Conservation (phyloP, 2,888 invertebrate species). For the Eucriotettix oculatus region DNA sequence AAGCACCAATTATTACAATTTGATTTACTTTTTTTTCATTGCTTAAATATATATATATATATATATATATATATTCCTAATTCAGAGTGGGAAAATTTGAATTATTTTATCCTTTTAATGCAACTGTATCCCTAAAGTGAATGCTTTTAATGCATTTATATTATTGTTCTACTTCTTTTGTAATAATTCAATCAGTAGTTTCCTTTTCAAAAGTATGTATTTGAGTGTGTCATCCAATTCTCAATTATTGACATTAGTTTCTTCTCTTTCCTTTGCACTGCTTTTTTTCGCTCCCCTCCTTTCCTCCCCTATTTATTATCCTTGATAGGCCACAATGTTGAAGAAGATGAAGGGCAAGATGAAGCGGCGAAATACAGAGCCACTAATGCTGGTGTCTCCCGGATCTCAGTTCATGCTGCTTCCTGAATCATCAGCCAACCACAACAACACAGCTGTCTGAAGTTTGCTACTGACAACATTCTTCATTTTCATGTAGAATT, state of each 20-base stretch:
- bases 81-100: too few species aligned
- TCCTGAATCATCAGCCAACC: slow-evolving; percentile 10
- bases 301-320: slow-evolving; percentile 28
- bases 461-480: background rate
- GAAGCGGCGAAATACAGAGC: slow-evolving; percentile 89
- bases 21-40: too few species aligned
- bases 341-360: slow-evolving; percentile 96
- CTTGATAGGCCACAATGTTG: slow-evolving; percentile 91
- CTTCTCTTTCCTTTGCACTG: slow-evolving; percentile 18
- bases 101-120: too few species aligned
- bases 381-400: slow-evolving; percentile 45
- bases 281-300: slow-evolving; percentile 17
- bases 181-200: slow-evolving; percentile 7
- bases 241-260: slow-evolving; percentile 10
- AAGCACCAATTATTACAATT: too few species aligned
- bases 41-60: too few species aligned
- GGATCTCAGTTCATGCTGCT: slow-evolving; percentile 23
- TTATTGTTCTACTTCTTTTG: slow-evolving; percentile 1
- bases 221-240: slow-evolving; percentile 9
- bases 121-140: too few species aligned
- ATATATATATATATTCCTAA: too few species aligned
- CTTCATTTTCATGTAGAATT: too few species aligned
- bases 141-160: background rate
- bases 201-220: slow-evolving; percentile 8
- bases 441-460: slow-evolving; percentile 13